Evolutionary conservation across 1,140 invertebrate genomes (phyloP).

Genomic region (Archegozetes longisetosus): DNA sequence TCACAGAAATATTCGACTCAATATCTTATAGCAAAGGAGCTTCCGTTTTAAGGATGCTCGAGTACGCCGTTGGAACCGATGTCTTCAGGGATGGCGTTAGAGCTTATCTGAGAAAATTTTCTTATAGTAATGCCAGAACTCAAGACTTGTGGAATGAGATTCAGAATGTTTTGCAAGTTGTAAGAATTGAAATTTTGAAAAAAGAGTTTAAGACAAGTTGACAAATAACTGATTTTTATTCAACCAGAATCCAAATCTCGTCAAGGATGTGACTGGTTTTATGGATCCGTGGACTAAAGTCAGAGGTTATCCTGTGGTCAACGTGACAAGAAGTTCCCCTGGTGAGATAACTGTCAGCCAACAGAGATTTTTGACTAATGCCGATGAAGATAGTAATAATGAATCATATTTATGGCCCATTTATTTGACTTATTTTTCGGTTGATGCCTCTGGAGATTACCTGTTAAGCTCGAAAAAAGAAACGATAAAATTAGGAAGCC

Average conservation of each 20-base stretch:
- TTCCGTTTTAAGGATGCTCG: slow-evolving; percentile 28
- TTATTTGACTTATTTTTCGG: slow-evolving; percentile 3
- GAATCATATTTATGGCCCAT: slow-evolving; percentile 12
- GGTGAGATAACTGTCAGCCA: slow-evolving; percentile 28
- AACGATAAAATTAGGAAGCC: slow-evolving; percentile 22
- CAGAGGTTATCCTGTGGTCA: slow-evolving; percentile 69
- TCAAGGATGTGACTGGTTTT: slow-evolving; percentile 41
- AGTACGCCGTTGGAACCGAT: slow-evolving; percentile 18
- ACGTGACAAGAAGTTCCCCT: slow-evolving; percentile 40
- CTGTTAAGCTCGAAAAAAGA: slow-evolving; percentile 6
- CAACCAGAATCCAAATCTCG: neutral
- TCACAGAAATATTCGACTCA: slow-evolving; percentile 74
- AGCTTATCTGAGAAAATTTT: slow-evolving; percentile 69
- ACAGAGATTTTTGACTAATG: slow-evolving; percentile 2
- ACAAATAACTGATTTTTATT: slow-evolving; percentile 32
- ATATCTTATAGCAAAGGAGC: slow-evolving; percentile 46
- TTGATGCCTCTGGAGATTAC: neutral
- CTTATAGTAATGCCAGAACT: slow-evolving; percentile 79
- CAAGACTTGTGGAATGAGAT: slow-evolving; percentile 79
- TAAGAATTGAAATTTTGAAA: too few species aligned
- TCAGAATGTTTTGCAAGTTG: slow-evolving; percentile 55
- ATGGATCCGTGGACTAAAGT: slow-evolving; percentile 86
- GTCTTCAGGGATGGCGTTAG: slow-evolving; percentile 85
- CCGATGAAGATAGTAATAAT: neutral
- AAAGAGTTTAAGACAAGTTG: too few species aligned